Conservation (phyloP, 2,113 vertebrate species). For the Periophthalmodon schlosseri region DNA sequence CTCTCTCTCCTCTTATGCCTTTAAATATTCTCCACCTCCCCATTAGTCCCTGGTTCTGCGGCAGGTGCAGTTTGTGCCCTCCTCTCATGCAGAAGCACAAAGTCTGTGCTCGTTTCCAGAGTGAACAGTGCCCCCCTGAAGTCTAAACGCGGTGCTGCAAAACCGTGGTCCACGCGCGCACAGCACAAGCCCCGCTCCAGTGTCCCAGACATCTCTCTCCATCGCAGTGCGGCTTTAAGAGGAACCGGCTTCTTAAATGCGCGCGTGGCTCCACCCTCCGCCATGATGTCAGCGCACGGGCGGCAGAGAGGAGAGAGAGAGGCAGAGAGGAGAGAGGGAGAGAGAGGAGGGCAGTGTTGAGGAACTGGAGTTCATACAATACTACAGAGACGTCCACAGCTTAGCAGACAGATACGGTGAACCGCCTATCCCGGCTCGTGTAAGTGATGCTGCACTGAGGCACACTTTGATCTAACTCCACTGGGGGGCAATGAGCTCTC, state of each 20-base stretch:
- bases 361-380: conserved; percentile 80
- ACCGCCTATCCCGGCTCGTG: conserved; percentile 75
- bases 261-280: conserved; percentile 71
- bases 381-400: conserved; percentile 80
- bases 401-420: conserved; percentile 74
- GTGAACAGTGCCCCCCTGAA: conserved; percentile 80
- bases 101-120: conserved; percentile 54
- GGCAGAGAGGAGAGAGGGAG: conserved; percentile 58
- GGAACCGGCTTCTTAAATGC: conserved; percentile 70
- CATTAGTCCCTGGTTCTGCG: conserved; percentile 22
- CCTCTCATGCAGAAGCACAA: conserved; percentile 14
- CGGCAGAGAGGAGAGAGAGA: conserved; percentile 72
- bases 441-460: conserved; percentile 80
- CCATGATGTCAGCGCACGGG: conserved; percentile 74
- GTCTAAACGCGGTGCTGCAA: conserved; percentile 42
- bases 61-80: conserved; percentile 27
- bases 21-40: conserved; percentile 26
- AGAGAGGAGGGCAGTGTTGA: conserved; percentile 76
- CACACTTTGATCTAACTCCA: conserved; percentile 76
- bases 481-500: conserved; percentile 67
- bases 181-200: conserved; percentile 23
- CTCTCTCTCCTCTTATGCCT: conserved; percentile 9
- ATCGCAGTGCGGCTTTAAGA: conserved; percentile 82
- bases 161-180: conserved; percentile 31
- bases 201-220: conserved; percentile 62